Evolutionary conservation across 2,113 vertebrate species (phyloP).

Genomic region (Eublepharis macularius): DNA sequence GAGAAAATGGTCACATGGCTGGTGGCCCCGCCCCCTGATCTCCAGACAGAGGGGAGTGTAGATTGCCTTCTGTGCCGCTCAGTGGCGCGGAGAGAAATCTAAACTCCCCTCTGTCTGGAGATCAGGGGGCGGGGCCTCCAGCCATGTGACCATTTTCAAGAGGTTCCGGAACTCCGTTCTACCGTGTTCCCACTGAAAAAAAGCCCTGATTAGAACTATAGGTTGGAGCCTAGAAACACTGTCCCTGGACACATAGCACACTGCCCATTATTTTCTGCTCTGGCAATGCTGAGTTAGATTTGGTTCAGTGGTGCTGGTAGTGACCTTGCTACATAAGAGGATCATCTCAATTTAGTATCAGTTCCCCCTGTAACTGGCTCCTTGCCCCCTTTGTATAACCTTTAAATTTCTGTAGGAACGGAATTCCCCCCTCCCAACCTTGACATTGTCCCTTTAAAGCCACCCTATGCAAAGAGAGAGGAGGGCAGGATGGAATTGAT

Average conservation of each 20-base stretch:
- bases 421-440: neutral
- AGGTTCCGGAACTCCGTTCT: too few relatives aligned
- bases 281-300: neutral
- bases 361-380: neutral
- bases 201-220: too few relatives aligned
- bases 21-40: too few relatives aligned
- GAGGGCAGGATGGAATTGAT: slow-evolving; percentile 25
- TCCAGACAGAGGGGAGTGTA: too few relatives aligned
- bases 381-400: neutral
- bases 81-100: too few relatives aligned
- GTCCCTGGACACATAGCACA: neutral
- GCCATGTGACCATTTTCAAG: too few relatives aligned
- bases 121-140: too few relatives aligned
- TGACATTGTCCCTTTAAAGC: neutral
- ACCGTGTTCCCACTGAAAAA: too few relatives aligned
- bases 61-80: too few relatives aligned
- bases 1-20: too few relatives aligned
- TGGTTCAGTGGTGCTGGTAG: neutral
- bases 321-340: neutral
- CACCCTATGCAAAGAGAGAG: neutral
- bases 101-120: too few relatives aligned
- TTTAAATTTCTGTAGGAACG: neutral
- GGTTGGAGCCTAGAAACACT: neutral
- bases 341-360: neutral
- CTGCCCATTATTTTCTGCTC: neutral